Base-by-base conservation (phyloP, 2,113 vertebrate species). In the Nothoprocta perdicaria region DNA sequence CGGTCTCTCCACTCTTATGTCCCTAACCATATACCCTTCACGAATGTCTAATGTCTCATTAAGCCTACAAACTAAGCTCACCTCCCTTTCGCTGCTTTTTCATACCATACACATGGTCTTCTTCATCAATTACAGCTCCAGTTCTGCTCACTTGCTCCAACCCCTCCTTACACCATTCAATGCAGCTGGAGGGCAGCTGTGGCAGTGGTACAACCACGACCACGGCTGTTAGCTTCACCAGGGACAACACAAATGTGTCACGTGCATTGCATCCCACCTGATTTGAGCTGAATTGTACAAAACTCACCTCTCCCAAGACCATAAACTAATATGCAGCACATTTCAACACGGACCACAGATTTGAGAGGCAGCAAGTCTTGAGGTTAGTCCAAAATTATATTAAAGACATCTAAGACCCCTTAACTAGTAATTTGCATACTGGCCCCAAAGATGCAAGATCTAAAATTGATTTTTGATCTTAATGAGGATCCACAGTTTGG, bases 41-140 rank as follows among this genome's bases (percentile, higher is more conserved):
- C 69, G 63, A 88, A 81, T 2, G 0, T 88, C 62, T 72, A 86
- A 81, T 2, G 0, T 88, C 58, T 93, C 78, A 86, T 83, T 86
- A 92, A 93, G 71, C 74, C 94, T 88, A 94, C 80, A 96, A 95
- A 84, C 69, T 52, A 84, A 6, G 11, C 88, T 61, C 91, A 90
- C 58, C 71, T 86, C 80, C 77, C 80, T 84, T 86, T 89, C 48
- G 35, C 52, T 81, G 69, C 80, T 93, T 72, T 76, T 84, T 31
- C 26, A 50, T 71, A 92, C 86, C 53, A 48, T 38, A 72, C 41
- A 62, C 78, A 52, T 29, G 66, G 88, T 90, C 69, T 77, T 83
- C 80, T 60, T 57, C 84, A 86, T 67, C 33, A 14, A 46, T 86
- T 86, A 67, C 58, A 68, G 45, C 75, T 63, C 65, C 14, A 71